phyloP scores from a whole-genome alignment of 2,113 vertebrate genomes.

The Ursus arctos region DNA sequence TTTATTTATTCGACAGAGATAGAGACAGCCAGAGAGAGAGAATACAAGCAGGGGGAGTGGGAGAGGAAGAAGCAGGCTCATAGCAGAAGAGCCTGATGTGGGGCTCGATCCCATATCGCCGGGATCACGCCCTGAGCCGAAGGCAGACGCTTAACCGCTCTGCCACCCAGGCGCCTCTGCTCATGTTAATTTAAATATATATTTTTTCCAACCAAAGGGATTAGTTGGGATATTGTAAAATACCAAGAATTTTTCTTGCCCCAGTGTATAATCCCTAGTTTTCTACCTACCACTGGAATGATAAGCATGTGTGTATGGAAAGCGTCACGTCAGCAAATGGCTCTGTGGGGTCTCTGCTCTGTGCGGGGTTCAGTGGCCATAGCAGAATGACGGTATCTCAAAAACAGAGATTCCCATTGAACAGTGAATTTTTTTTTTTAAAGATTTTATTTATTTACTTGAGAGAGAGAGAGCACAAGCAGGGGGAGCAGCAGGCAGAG shows the following conservation, averaged over 20 bases:
- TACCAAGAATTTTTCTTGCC: background rate
- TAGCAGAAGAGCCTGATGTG: too few relatives aligned
- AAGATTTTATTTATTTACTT: too few relatives aligned
- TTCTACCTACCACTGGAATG: too few relatives aligned
- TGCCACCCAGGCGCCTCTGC: background rate
- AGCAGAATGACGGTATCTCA: background rate
- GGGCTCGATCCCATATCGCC: too few relatives aligned
- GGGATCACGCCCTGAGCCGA: too few relatives aligned
- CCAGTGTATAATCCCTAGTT: background rate
- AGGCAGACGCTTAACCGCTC: too few relatives aligned
- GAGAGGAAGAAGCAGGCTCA: too few relatives aligned
- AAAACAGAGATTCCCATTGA: background rate
- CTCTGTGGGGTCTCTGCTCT: background rate
- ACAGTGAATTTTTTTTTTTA: background rate
- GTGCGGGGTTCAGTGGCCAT: background rate
- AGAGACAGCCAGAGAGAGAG: too few relatives aligned
- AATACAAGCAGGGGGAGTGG: too few relatives aligned
- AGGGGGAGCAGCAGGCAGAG: too few relatives aligned
- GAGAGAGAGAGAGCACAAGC: too few relatives aligned
- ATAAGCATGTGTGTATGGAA: background rate
- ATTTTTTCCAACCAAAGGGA: background rate
- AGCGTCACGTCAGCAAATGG: background rate
- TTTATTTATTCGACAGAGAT: too few relatives aligned
- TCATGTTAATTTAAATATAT: background rate
- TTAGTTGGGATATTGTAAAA: background rate